phyloP scores from a whole-genome alignment of 2,113 vertebrate genomes.

The Gallinago paraguaiae region DNA sequence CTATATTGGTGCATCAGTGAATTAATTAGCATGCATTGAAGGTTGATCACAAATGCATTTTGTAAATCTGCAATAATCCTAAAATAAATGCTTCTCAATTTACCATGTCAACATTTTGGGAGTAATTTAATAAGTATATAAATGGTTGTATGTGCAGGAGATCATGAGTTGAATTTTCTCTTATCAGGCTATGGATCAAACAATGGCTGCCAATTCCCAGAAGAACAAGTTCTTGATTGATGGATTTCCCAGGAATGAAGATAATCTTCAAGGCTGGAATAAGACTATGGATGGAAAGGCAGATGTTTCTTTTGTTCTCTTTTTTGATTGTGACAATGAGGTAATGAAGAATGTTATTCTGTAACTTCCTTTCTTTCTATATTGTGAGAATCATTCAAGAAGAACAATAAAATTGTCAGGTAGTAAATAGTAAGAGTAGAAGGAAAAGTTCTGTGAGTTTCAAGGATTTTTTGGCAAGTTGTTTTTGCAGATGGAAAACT shows the following conservation, averaged over 20 bases:
- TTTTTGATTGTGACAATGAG: constrained; percentile 95
- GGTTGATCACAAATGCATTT: background rate
- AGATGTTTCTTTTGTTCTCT: constrained; percentile 94
- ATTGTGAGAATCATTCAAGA: background rate
- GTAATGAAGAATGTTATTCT: constrained; percentile 73
- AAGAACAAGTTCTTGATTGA: constrained; percentile 96
- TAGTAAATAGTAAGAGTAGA: background rate
- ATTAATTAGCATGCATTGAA: background rate
- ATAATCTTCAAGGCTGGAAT: constrained; percentile 95
- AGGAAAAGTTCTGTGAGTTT: background rate
- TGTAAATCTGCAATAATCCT: background rate
- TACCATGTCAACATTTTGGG: background rate
- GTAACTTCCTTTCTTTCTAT: background rate
- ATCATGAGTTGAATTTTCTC: constrained; percentile 21
- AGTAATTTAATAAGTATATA: background rate
- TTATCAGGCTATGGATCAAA: constrained; percentile 86
- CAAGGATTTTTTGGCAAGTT: background rate
- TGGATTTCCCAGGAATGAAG: constrained; percentile 95
- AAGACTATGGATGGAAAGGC: constrained; percentile 90
- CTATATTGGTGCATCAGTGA: background rate
- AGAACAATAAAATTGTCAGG: background rate
- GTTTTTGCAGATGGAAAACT: background rate
- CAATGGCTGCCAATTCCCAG: constrained; percentile 79
- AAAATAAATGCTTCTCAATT: background rate
- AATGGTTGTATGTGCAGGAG: background rate